Evolutionary conservation across 2,113 vertebrate species (phyloP).

Genomic region (Sinocyclocheilus anophthalmus): DNA sequence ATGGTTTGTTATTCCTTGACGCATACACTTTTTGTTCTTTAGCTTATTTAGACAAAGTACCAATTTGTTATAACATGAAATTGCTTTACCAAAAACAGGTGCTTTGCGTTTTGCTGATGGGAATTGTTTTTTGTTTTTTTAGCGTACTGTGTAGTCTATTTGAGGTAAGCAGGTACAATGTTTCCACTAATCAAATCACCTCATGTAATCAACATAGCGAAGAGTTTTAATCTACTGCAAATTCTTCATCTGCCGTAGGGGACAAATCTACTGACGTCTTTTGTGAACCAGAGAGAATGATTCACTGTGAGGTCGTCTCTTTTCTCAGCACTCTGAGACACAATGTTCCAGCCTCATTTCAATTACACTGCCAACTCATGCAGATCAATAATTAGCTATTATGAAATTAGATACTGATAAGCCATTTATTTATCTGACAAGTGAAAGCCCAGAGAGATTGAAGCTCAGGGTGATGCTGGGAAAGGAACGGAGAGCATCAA

Average conservation of each 20-base stretch:
- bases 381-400: conserved; percentile 58
- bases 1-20: background rate
- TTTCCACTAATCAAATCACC: background rate
- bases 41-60: background rate
- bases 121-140: background rate
- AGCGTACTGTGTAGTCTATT: background rate
- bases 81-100: background rate
- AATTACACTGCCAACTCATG: conserved; percentile 57
- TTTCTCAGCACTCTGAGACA: conserved; percentile 34
- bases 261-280: conserved; percentile 28
- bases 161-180: conserved; percentile 15
- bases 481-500: background rate
- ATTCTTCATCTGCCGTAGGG: conserved; percentile 22
- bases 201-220: conserved; percentile 10
- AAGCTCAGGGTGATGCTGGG: conserved; percentile 11
- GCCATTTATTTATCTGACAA: conserved; percentile 55
- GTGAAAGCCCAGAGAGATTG: conserved; percentile 8
- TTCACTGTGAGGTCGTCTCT: conserved; percentile 24
- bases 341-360: conserved; percentile 54
- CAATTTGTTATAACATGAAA: background rate
- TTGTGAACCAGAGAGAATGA: conserved; percentile 36
- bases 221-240: conserved; percentile 40
- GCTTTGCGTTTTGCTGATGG: background rate
- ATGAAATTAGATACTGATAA: conserved; percentile 60
- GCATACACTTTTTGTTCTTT: background rate